Base-by-base conservation (phyloP, 2,888 invertebrate genomes). In the Ormyrus labotus region DNA sequence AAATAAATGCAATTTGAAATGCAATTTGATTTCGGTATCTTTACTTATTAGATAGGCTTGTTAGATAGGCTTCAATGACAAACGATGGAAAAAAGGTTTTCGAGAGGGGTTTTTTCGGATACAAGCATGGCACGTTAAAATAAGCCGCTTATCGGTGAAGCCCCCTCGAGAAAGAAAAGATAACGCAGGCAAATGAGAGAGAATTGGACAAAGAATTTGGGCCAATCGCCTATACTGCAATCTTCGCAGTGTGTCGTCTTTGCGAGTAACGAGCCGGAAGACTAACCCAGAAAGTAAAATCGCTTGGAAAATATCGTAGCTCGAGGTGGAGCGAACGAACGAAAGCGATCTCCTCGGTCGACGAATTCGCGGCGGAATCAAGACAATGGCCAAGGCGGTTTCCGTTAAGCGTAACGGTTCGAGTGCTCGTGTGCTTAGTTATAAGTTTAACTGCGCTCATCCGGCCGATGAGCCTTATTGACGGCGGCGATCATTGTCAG, bases 351-450 rank as follows among this genome's bases (percentile, higher is more conserved):
- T 78, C 68, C 68, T 67, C 72, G 78, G 60, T 78, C 78, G 60
- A 67, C 68, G 61, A 68, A 73, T 67, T 78, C 73, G 19, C 53
- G 68, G 34, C 19, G 19, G 19, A 19, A 19, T 19, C 51, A 11
- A 72, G 72, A 78, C 78, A 78, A 78, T 78, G 19, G 78, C 58
- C 45, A 34, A 5, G 10, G 61, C 45, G 8, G 5, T 81, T 70
- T 78, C 81, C 81, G 81, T 81, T 81, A 81, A 81, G 78, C 73
- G 61, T 81, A 81, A 81, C 81, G 81, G 81, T 77, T 65, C 64
- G 81, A 67, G 58, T 19, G 57, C 47, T 19, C n/a, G 55, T 45
- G 67, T 51, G 69, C 68, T 63, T 78, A 78, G 78, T 57, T 7
- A 47, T 51, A 7, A 13, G 34, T 73, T 81, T 80, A 82, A 80